Percentiles rank a stretch among this genome's conserved stretches.
phyloP scores from a whole-genome alignment of 2,113 vertebrate genomes.

The Aleadryas rufinucha region DNA sequence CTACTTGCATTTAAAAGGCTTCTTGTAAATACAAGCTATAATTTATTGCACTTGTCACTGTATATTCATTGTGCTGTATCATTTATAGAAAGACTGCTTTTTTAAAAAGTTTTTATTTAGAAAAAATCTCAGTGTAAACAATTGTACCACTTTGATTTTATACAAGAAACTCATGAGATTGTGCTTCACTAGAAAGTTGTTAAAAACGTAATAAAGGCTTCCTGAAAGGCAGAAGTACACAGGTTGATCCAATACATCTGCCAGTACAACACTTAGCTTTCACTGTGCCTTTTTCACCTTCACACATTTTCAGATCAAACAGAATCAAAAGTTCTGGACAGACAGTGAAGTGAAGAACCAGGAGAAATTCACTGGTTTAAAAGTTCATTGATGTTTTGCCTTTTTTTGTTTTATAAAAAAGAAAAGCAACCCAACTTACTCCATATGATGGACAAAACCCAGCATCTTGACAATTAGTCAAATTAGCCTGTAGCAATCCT shows the following conservation, averaged over 20 bases:
- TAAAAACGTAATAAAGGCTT: constrained; percentile 72
- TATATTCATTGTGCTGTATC: constrained; percentile 72
- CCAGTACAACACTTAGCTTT: constrained; percentile 17
- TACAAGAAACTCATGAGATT: constrained; percentile 70
- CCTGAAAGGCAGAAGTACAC: constrained; percentile 65
- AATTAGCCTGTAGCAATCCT: neutral
- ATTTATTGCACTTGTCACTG: constrained; percentile 77
- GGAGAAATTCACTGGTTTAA: neutral
- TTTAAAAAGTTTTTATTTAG: constrained; percentile 76
- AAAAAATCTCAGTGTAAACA: constrained; percentile 78
- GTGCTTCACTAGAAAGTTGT: constrained; percentile 69
- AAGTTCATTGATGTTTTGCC: neutral
- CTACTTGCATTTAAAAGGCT: constrained; percentile 62
- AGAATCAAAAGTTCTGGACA: neutral
- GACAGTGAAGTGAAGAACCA: neutral
- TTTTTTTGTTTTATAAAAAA: neutral
- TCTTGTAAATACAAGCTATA: constrained; percentile 79
- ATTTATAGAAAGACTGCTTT: constrained; percentile 69
- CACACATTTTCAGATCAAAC: neutral
- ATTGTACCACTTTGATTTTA: constrained; percentile 78
- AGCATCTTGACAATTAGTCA: constrained; percentile 20
- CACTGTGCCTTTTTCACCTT: constrained; percentile 5
- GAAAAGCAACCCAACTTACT: neutral
- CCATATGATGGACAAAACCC: constrained; percentile 45
- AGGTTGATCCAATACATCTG: constrained; percentile 33